Conservation (phyloP, 2,888 invertebrate species). For the Hecatera dysodea region DNA sequence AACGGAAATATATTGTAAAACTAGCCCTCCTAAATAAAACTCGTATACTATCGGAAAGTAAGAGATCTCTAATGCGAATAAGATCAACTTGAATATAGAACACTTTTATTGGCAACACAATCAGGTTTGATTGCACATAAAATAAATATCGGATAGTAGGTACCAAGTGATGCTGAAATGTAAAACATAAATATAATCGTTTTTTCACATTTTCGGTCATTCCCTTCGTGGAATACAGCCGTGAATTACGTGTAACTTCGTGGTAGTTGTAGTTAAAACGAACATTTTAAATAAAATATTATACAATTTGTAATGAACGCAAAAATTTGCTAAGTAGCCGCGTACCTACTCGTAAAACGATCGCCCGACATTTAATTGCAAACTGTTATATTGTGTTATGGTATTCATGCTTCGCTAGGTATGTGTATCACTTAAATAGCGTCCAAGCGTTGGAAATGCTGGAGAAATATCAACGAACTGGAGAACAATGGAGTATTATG, state of each 20-base stretch:
- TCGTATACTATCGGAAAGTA: constrained; percentile 40
- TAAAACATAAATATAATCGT: background rate
- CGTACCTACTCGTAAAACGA: constrained; percentile 63
- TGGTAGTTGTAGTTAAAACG: background rate
- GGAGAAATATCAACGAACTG: constrained; percentile 88
- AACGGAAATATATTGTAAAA: constrained; percentile 37
- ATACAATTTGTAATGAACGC: background rate
- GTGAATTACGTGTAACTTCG: background rate
- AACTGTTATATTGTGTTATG: constrained; percentile 81
- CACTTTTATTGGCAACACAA: constrained; percentile 46
- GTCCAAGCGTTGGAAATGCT: constrained; percentile 85
- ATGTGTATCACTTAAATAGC: constrained; percentile 86
- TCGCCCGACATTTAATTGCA: constrained; percentile 78
- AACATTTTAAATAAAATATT: constrained; percentile 13
- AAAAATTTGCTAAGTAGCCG: constrained; percentile 36
- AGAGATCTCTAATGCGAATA: constrained; percentile 47
- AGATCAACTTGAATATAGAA: constrained; percentile 51
- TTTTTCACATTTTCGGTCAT: background rate
- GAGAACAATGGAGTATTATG: constrained; percentile 90
- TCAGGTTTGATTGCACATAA: constrained; percentile 12
- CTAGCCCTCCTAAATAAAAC: constrained; percentile 44
- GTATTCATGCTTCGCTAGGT: constrained; percentile 83
- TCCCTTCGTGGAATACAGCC: background rate
- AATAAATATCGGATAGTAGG: background rate
- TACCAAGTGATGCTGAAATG: background rate